Conservation (phyloP, 1,140 invertebrate species). For the Dendroctonus valens region DNA sequence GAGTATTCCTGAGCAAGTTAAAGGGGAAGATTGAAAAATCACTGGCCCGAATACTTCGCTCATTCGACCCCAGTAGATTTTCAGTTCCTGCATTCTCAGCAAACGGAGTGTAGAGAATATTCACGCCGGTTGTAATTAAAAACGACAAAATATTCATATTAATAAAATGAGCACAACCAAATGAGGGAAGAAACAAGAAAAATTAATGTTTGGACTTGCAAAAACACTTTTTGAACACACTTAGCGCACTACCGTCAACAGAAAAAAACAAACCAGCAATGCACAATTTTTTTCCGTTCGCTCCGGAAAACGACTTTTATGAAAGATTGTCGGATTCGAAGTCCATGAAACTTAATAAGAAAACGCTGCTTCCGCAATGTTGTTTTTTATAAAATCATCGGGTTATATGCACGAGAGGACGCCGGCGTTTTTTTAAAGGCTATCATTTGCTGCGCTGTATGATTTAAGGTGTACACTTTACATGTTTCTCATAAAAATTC, state of each 20-base stretch:
- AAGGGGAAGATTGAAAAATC: conserved; percentile 26
- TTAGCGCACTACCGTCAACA: no score
- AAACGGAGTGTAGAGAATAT: conserved; percentile 31
- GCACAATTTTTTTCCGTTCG: no score
- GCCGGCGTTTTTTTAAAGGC: conserved; percentile 5
- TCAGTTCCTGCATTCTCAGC: conserved; percentile 4
- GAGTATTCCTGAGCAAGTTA: conserved; percentile 21
- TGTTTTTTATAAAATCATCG: conserved; percentile 4
- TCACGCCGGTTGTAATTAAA: conserved; percentile 27
- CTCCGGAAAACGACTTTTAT: no score
- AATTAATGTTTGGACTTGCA: no score
- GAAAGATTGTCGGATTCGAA: no score
- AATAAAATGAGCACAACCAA: no score
- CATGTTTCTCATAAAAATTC: no score
- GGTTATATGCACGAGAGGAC: conserved; percentile 7
- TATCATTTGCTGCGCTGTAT: not conserved
- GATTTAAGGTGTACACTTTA: no score
- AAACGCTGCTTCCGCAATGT: conserved; percentile 1
- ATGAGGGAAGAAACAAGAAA: no score
- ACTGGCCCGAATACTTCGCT: not conserved
- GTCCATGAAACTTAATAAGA: no score
- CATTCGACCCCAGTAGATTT: not conserved
- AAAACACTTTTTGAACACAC: no score
- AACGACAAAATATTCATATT: conserved; percentile 32
- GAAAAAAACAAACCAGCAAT: no score